Percentiles rank a stretch among this genome's conserved stretches.
Evolutionary conservation across 2,113 vertebrate species (phyloP).

Genomic region (Pelecanus crispus): DNA sequence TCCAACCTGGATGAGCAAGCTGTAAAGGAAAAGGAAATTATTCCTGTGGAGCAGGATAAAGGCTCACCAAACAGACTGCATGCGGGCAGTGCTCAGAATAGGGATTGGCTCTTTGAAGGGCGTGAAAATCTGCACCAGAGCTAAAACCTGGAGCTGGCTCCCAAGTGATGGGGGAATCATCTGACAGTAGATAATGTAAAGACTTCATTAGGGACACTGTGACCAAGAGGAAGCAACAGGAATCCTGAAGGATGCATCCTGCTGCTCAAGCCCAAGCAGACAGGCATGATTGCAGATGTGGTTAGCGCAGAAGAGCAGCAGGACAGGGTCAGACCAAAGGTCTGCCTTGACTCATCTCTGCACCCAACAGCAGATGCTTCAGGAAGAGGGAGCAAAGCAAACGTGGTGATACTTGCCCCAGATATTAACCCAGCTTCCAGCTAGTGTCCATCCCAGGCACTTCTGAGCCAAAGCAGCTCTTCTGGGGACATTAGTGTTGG

Average conservation of each 20-base stretch:
- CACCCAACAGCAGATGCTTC: not conserved
- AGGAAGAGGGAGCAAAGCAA: not conserved
- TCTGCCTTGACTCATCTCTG: slow-evolving; percentile 5
- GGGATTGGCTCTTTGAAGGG: not conserved
- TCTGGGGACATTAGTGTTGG: not conserved
- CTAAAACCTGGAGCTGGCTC: not conserved
- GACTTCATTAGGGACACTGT: not conserved
- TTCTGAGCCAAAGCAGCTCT: not conserved
- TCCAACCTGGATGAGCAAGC: not conserved
- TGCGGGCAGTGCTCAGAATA: not conserved
- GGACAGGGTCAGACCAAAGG: not conserved
- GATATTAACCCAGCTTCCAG: not conserved
- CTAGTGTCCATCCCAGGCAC: not conserved
- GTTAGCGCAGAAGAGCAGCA: not conserved
- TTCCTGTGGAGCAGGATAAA: slow-evolving; percentile 15
- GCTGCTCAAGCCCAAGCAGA: slow-evolving; percentile 14
- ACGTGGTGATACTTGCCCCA: not conserved
- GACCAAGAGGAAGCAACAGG: not conserved
- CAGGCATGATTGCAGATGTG: not conserved
- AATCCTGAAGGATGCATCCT: not conserved
- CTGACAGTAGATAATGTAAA: not conserved
- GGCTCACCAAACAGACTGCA: not conserved
- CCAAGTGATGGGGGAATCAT: not conserved
- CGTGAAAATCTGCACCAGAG: not conserved
- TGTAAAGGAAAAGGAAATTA: slow-evolving; percentile 35